Conservation (phyloP, 2,888 invertebrate species). For the Seira ritae region DNA sequence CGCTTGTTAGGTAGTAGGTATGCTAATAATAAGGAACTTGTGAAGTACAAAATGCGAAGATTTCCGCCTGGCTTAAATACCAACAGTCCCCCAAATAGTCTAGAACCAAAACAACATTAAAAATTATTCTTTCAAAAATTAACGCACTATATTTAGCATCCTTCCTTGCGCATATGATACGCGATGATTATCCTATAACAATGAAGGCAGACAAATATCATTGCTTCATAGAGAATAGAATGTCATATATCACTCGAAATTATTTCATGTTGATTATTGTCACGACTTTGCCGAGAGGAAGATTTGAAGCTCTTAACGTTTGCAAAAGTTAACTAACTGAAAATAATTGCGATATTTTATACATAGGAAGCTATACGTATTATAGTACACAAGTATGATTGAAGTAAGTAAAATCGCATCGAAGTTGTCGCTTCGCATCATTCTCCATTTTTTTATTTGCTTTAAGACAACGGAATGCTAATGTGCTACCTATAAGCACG, state of each 20-base stretch:
- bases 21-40: neutral
- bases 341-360: slow-evolving; percentile 28
- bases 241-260: neutral
- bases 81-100: too few relatives aligned
- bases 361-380: slow-evolving; percentile 16
- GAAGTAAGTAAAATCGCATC: too few relatives aligned
- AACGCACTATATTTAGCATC: neutral
- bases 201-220: too few relatives aligned
- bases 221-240: too few relatives aligned
- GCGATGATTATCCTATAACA: too few relatives aligned
- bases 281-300: slow-evolving; percentile 45
- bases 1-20: neutral
- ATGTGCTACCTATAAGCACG: too few relatives aligned
- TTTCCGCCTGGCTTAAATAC: neutral
- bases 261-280: slow-evolving; percentile 47
- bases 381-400: too few relatives aligned
- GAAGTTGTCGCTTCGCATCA: too few relatives aligned
- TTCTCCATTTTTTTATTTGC: too few relatives aligned
- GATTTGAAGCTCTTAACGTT: slow-evolving; percentile 3
- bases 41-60: neutral
- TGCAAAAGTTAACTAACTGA: slow-evolving; percentile 25
- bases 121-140: neutral
- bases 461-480: too few relatives aligned
- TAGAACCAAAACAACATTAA: neutral
- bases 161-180: neutral